Evolutionary conservation across 2,113 vertebrate species (phyloP).

Genomic region (Parus major): DNA sequence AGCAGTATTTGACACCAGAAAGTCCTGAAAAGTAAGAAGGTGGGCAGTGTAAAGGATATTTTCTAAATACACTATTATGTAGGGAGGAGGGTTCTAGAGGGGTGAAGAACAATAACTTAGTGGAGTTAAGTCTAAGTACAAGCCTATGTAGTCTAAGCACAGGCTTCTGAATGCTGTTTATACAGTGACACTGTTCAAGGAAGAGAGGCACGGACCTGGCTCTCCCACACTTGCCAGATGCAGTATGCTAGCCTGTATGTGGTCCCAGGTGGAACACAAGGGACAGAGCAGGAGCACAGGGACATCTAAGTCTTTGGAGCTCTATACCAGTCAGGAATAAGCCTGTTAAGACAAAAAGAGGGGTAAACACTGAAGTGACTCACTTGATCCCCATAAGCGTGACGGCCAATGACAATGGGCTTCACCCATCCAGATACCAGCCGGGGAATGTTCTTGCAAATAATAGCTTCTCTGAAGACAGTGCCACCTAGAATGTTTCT

Average conservation of each 20-base stretch:
- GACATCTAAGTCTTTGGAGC: background rate
- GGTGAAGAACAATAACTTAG: background rate
- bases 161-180: background rate
- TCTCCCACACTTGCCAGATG: background rate
- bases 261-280: background rate
- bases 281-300: background rate
- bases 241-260: background rate
- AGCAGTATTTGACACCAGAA: background rate
- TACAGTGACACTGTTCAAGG: background rate
- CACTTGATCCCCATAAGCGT: slow-evolving; percentile 96
- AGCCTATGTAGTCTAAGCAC: background rate
- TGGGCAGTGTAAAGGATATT: background rate
- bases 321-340: background rate
- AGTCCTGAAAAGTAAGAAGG: background rate
- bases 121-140: background rate
- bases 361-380: slow-evolving; percentile 16
- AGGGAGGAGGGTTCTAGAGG: background rate
- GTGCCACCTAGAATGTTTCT: slow-evolving; percentile 97
- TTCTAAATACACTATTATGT: background rate
- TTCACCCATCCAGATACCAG: slow-evolving; percentile 93
- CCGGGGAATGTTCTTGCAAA: slow-evolving; percentile 96
- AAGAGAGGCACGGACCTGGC: background rate
- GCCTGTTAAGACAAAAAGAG: background rate
- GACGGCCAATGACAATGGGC: slow-evolving; percentile 96
- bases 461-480: slow-evolving; percentile 96